Evolutionary conservation across 2,888 invertebrate species (phyloP).

Genomic region (Drosophila seclusa): DNA sequence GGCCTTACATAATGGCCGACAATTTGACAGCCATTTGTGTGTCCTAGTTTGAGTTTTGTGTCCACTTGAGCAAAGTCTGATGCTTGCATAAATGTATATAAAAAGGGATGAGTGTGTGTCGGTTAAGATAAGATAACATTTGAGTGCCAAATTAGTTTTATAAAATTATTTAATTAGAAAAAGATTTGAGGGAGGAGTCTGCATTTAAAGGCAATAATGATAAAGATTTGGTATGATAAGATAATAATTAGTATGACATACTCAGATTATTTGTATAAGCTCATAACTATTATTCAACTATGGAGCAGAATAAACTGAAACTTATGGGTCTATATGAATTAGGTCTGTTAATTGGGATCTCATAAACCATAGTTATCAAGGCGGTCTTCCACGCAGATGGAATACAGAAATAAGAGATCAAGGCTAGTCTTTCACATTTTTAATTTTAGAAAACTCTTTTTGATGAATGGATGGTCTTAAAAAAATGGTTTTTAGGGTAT

Average conservation of each 20-base stretch:
- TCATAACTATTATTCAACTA: neutral
- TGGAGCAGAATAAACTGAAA: neutral
- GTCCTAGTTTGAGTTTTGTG: conserved; percentile 1
- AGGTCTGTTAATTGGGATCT: neutral
- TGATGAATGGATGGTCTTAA: neutral
- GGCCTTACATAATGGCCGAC: conserved; percentile 57
- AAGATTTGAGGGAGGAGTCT: neutral
- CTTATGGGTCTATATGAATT: neutral
- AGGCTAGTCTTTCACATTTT: neutral
- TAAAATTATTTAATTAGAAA: neutral
- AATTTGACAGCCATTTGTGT: conserved; percentile 27
- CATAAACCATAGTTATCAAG: too few relatives aligned
- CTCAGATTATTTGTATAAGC: too few relatives aligned
- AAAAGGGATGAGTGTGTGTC: neutral
- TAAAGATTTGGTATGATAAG: neutral
- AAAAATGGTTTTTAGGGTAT: neutral
- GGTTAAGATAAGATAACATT: neutral
- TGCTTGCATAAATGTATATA: neutral
- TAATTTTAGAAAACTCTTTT: neutral
- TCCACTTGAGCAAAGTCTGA: neutral
- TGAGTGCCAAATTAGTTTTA: neutral
- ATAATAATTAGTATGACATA: neutral
- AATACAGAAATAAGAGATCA: neutral
- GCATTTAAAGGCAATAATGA: neutral
- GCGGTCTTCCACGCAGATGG: neutral